A percentile compares a stretch with the other conserved stretches of the same genome.
Conservation (phyloP, 1,140 invertebrate genomes). For the Homarus americanus region DNA sequence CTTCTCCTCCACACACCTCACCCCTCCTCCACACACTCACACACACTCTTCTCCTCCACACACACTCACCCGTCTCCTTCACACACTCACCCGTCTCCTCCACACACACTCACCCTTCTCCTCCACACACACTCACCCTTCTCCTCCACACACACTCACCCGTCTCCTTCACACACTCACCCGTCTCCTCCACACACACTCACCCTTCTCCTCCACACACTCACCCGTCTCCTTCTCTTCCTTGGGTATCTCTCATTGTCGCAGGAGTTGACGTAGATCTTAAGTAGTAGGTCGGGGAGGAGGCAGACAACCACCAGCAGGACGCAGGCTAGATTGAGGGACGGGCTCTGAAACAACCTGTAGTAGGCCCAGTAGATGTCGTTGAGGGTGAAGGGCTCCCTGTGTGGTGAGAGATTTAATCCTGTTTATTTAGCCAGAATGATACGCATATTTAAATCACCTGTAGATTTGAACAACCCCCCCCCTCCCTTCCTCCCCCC, state of each 20-base stretch:
- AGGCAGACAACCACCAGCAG: constrained; percentile 81
- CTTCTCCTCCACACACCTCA: not conserved
- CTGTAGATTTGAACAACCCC: too few species aligned
- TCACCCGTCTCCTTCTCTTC: not conserved
- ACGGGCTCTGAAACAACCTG: constrained; percentile 80
- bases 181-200: not conserved
- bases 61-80: not conserved
- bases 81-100: not conserved
- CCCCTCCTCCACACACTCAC: not conserved
- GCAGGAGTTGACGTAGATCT: not conserved
- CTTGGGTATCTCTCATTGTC: not conserved
- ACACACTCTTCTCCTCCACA: not conserved
- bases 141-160: not conserved
- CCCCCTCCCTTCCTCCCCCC: too few species aligned
- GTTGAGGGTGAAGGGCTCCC: constrained; percentile 7
- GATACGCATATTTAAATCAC: too few species aligned
- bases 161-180: not conserved
- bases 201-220: not conserved
- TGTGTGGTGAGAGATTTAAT: too few species aligned
- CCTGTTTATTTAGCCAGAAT: too few species aligned
- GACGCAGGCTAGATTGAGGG: constrained; percentile 83
- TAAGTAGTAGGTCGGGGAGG: constrained; percentile 80
- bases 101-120: not conserved
- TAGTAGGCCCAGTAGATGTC: constrained; percentile 82
- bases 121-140: not conserved